Base-by-base conservation (phyloP, 2,797 vertebrate genomes). In the Oophaga sylvatica region DNA sequence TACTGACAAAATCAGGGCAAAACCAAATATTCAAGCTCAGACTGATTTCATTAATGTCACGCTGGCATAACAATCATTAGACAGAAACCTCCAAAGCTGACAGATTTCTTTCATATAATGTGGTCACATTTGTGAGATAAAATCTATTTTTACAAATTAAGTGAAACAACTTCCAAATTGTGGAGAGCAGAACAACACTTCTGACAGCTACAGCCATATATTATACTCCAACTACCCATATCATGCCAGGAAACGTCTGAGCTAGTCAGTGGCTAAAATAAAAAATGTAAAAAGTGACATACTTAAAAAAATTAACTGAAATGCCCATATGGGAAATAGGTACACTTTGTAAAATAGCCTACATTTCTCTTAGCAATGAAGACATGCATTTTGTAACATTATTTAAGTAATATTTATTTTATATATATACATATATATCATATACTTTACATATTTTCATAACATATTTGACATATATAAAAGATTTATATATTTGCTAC, bases 1-100 rank as follows among this genome's bases (percentile, higher is more conserved):
- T 12, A 17, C 78, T 80, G 26, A 60, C 77, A 81, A 67, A 59
- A 29, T 26, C 11, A 57, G 59, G 29, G 53, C n/a, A 78, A 45
- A 67, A 16, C n/a, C 60, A 12, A 22, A 59, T 31, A 20, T 29
- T 35, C 26, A 11, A 8, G 1, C 35, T 73, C n/a, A 56, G 48
- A 77, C 22, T 53, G 75, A 77, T 29, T 77, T 26, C 5, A 77
- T 53, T 77, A 77, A 77, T 56, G 48, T 77, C 75, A 77, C n/a
- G 48, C 19, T 53, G 75, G n/a, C 22, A 77, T 5, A 56, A 13
- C 75, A 16, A 56, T 26, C 45, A 77, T 26, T 56, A 56, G 75
- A 53, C 19, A n/a, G 22, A 26, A 53, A 76, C 15, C 35, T 75
- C 35, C 2, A n/a, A 48, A 75, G 71, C 41, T 45, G 20, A 19